Evolutionary conservation across 2,888 invertebrate species (phyloP).

Genomic region (Drosophila meridiana): DNA sequence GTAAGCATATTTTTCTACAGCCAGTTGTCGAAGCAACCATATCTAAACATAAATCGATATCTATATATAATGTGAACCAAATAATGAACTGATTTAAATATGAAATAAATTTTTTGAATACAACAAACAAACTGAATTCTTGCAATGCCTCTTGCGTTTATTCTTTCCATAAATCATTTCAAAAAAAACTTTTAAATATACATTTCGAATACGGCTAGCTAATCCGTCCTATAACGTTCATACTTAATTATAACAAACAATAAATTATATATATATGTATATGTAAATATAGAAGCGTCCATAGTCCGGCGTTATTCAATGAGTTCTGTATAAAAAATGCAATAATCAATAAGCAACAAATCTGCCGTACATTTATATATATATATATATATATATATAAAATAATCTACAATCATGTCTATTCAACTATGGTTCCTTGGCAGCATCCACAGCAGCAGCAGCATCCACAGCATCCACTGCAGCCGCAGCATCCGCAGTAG

Average conservation of each 20-base stretch:
- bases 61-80: constrained; percentile 33
- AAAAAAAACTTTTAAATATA: constrained; percentile 3
- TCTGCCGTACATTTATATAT: constrained; percentile 1
- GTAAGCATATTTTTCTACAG: constrained; percentile 46
- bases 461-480: too few relatives aligned
- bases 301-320: constrained; percentile 6
- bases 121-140: constrained; percentile 5
- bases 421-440: constrained; percentile 16
- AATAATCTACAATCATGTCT: constrained; percentile 6
- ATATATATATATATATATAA: not conserved
- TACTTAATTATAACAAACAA: constrained; percentile 38
- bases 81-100: constrained; percentile 57
- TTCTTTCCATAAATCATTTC: constrained; percentile 9
- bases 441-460: not conserved
- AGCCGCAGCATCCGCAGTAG: not conserved
- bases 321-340: constrained; percentile 23
- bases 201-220: too few relatives aligned
- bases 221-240: constrained; percentile 3
- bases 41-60: constrained; percentile 27
- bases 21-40: constrained; percentile 34
- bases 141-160: constrained; percentile 10
- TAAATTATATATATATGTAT: constrained; percentile 25
- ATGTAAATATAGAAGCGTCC: constrained; percentile 29
- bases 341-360: constrained; percentile 29
- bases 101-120: constrained; percentile 53